phyloP scores from a whole-genome alignment of 2,113 vertebrate genomes.

The Upupa epops region DNA sequence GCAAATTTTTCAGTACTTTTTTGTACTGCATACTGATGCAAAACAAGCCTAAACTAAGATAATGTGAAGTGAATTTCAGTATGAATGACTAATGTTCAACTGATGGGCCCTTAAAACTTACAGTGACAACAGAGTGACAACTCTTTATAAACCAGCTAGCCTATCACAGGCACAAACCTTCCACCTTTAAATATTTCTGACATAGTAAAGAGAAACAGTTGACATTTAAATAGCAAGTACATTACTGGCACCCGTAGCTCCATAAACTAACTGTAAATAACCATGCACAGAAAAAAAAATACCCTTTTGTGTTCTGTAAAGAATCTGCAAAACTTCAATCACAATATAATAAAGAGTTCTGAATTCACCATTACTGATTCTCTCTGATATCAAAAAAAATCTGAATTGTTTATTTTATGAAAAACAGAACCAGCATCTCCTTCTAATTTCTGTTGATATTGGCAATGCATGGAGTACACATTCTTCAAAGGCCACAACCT shows the following conservation, averaged over 20 bases:
- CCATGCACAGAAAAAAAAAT: neutral
- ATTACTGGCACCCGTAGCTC: neutral
- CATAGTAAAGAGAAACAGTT: neutral
- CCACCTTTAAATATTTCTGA: neutral
- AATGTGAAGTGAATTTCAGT: neutral
- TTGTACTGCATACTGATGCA: neutral
- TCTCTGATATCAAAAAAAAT: neutral
- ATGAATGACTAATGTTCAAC: neutral
- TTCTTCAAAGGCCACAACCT: neutral
- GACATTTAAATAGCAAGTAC: neutral
- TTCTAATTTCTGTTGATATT: neutral
- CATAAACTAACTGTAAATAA: neutral
- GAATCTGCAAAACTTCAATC: neutral
- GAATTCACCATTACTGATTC: neutral
- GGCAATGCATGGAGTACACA: neutral
- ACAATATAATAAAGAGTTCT: neutral
- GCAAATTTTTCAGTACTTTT: neutral
- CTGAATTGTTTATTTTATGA: neutral
- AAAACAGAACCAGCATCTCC: neutral
- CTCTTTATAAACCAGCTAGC: neutral
- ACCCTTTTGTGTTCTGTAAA: accelerated
- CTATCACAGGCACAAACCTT: neutral
- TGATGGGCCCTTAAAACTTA: neutral
- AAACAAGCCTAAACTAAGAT: neutral
- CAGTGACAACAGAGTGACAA: too few species aligned